Percentiles rank a stretch among this genome's conserved stretches.
These are phyloP conservation scores for Polyommatus iphigenia DNA, from an alignment of 2,888 invertebrate species.

Conservation along the genomic window DNA sequence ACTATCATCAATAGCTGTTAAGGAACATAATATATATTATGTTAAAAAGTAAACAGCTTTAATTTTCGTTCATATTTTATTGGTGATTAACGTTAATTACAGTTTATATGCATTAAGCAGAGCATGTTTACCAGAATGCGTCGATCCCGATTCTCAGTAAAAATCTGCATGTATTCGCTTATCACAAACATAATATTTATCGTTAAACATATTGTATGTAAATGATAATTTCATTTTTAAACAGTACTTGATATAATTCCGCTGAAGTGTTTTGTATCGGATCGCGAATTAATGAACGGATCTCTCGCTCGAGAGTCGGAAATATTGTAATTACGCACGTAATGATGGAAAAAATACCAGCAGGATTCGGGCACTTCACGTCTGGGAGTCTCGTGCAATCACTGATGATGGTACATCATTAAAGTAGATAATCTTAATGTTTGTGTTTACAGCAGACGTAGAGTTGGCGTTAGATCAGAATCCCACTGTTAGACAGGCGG, in stretches of 20 bases:
- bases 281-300: not conserved
- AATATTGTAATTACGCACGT: not conserved
- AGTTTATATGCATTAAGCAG: not conserved
- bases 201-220: slow-evolving; percentile 11
- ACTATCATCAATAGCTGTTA: not conserved
- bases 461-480: slow-evolving; percentile 43
- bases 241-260: slow-evolving; percentile 19
- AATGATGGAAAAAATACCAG: slow-evolving; percentile 6
- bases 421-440: slow-evolving; percentile 39
- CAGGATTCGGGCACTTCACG: not conserved
- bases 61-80: no score
- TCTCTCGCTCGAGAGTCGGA: not conserved
- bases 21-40: not conserved
- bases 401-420: slow-evolving; percentile 10
- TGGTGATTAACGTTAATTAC: no score
- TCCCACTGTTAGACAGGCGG: slow-evolving; percentile 41
- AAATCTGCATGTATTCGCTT: not conserved
- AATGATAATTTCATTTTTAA: slow-evolving; percentile 21
- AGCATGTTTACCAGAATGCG: not conserved
- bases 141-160: not conserved
- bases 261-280: slow-evolving; percentile 8
- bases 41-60: not conserved
- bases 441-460: slow-evolving; percentile 40
- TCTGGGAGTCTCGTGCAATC: slow-evolving; percentile 15
- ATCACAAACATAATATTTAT: not conserved